Percentiles rank a stretch among this genome's conserved stretches.
Conservation (phyloP, 2,888 invertebrate genomes). For the Dryococelus australis region DNA sequence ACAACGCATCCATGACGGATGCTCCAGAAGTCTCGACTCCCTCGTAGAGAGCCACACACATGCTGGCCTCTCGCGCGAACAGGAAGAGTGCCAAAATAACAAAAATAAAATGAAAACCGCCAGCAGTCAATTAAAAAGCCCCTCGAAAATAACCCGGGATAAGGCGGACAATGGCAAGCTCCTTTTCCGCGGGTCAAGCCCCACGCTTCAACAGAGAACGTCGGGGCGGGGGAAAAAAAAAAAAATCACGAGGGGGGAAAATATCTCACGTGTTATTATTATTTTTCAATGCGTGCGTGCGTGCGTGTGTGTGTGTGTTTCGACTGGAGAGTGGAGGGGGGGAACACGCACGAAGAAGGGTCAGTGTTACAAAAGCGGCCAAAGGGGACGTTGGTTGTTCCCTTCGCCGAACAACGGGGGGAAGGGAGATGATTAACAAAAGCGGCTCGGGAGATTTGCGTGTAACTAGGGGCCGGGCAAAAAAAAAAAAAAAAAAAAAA, state of each 20-base stretch:
- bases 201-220: neutral
- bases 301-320: too few relatives aligned
- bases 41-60: too few relatives aligned
- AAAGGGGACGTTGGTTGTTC: too few relatives aligned
- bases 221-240: too few relatives aligned
- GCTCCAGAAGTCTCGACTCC: too few relatives aligned
- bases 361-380: neutral
- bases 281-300: neutral
- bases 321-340: too few relatives aligned
- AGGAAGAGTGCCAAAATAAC: neutral
- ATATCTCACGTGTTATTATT: neutral
- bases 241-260: neutral
- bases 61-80: too few relatives aligned
- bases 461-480: neutral
- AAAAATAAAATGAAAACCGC: too few relatives aligned
- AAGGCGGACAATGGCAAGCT: neutral
- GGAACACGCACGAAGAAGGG: neutral
- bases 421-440: neutral
- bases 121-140: conserved; percentile 9
- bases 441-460: neutral
- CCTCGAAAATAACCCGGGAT: neutral
- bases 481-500: neutral
- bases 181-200: neutral
- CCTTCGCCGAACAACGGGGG: neutral
- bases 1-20: too few relatives aligned